Evolutionary conservation across 2,113 vertebrate genomes (phyloP).

Genomic region (Syrmaticus mikado): DNA sequence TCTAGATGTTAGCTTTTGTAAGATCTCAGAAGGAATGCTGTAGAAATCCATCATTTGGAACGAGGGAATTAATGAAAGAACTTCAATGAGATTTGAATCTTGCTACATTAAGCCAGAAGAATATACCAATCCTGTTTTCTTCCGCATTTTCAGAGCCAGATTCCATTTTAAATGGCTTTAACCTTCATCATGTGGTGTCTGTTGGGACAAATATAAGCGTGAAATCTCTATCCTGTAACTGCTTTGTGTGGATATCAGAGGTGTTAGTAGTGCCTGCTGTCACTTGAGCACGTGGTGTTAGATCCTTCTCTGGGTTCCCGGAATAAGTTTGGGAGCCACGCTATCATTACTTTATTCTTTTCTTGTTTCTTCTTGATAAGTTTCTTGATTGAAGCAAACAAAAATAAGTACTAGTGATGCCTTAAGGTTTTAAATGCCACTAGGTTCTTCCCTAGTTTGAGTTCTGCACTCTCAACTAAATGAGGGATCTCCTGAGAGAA

Average conservation of each 20-base stretch:
- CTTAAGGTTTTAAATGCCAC: neutral
- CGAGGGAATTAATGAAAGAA: neutral
- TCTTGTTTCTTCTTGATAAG: neutral
- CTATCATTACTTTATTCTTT: neutral
- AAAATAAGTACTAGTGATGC: neutral
- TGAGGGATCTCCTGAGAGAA: neutral
- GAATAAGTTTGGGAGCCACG: fast-evolving
- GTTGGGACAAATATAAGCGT: neutral
- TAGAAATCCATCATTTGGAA: neutral
- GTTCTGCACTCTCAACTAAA: neutral
- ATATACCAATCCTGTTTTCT: neutral
- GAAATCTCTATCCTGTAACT: neutral
- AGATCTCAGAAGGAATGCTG: neutral
- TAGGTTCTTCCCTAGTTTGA: neutral
- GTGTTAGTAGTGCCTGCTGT: neutral
- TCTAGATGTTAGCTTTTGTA: neutral
- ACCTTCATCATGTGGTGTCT: fast-evolving
- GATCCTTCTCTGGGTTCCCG: neutral
- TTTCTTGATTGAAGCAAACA: neutral
- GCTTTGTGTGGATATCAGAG: neutral
- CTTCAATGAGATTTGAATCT: neutral
- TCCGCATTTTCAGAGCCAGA: neutral
- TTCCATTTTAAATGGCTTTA: neutral
- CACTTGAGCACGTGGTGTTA: neutral
- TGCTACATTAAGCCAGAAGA: neutral